Base-by-base conservation (phyloP, 2,113 vertebrate species). In the Deroptyus accipitrinus region DNA sequence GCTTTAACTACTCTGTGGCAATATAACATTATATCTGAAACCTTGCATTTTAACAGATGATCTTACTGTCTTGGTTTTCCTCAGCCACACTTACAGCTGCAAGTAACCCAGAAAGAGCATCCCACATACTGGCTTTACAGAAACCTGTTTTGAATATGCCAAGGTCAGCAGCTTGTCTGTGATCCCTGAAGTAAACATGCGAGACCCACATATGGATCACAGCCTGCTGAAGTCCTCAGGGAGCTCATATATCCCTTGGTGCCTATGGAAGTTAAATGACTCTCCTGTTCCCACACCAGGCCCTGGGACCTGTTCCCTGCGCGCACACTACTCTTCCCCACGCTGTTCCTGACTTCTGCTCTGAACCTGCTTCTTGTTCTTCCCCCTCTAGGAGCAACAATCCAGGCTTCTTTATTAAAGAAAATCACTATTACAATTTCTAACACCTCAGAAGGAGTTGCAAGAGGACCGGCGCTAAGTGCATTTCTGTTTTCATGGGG, bases 401-500 rank as follows among this genome's bases (percentile, higher is more conserved):
- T 10, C 11, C 11, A 63, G 22, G 15, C 31, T 70, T 86, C 28
- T n/a, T 80, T 80, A 67, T 37, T 49, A 66, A 79, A 87, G 55
- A 6, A 88, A 63, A 64, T 33, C 2, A 48, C 6, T 69, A 7
- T 13, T 30, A 49, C 24, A 28, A 23, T 75, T 67, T 63, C 51
- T 51, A 37, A 10, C 10, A 69, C 46, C 68, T 67, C 59, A 66
- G 69, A 66, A 81, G 80, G 23, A 59, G 20, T 27, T 48, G 30
- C 24, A 79, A 75, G 17, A 88, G 24, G 16, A 66, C 11, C 0
- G 1, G 33, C 0, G 0, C 8, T 46, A 57, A 27, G 3, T 19
- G 14, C 6, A 33, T 33, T 74, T 66, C 30, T 82, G 30, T 66
- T 76, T 76, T 81, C 49, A 22, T 6, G 8, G 14, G 14, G 24